Evolutionary conservation across 2,113 vertebrate genomes (phyloP), one percentile per base, ranked within the genome.

Genomic region (Zosterops pallidus): DNA sequence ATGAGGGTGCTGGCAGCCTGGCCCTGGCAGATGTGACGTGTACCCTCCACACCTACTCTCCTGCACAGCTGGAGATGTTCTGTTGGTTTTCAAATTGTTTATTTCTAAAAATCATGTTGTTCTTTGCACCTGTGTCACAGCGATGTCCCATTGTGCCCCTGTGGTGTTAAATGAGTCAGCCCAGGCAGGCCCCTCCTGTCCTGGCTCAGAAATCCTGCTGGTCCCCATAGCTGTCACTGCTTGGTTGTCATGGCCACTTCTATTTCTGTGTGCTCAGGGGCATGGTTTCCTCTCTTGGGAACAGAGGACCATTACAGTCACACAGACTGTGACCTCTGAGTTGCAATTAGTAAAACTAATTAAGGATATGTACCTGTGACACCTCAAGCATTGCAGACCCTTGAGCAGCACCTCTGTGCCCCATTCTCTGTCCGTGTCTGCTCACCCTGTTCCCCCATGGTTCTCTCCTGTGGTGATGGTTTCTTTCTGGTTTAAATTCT

Each of bases 131-230:
- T 70, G 15, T 42, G 25, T 33, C 26, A 49, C 55, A 21, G 33
- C 2, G 0, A 2, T 0, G 0, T 56, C 35, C 4, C 3, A 4
- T 2, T n/a, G 53, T 37, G 78, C 33, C 59, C 33, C 67, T 33
- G 39, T 26, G 59, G 23, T 62, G 33, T 26, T 41, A 23, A 9
- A n/a, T 19, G 78, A 70, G 74, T 41, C 42, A 25, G 50, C 16
- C 57, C 31, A 21, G 37, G 62, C 53, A 5, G 0, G 1, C 31
- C 42, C 23, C 22, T 49, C 29, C 31, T 52, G 13, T 46, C 9
- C 46, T 33, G 39, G 20, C 5, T 22, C 35, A 31, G 39, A 22
- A 56, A 24, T 64, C 33, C 69, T 24, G 50, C 37, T 50, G 39
- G 29, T 83, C 42, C 25, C 74, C 0, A 2, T 4, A 9, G 69